These are phyloP conservation scores for Harmothoe impar DNA, from an alignment of 2,888 invertebrate species.

Conservation along the genomic window DNA sequence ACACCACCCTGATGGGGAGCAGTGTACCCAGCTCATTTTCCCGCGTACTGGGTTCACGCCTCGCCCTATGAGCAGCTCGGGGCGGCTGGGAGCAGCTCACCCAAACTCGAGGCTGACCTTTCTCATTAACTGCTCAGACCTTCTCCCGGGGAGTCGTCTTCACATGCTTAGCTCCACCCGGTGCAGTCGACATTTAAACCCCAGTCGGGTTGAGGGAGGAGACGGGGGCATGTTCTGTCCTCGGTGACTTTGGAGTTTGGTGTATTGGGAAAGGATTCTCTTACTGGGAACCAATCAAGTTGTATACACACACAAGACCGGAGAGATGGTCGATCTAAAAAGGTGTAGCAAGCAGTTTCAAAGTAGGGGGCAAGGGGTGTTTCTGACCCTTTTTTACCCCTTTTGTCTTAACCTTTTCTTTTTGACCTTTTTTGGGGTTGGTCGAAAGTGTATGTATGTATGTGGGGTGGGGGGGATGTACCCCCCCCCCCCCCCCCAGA, in stretches of 20 bases:
- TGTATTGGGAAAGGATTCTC: conserved; percentile 35
- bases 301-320: too few relatives aligned
- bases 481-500: too few relatives aligned
- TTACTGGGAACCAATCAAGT: background rate
- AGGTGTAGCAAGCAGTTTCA: background rate
- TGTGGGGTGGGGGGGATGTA: too few relatives aligned
- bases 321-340: too few relatives aligned
- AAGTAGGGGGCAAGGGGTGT: too few relatives aligned
- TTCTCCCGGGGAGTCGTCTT: background rate
- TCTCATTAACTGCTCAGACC: conserved; percentile 33
- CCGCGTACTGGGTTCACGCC: conserved; percentile 28
- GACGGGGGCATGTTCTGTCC: background rate
- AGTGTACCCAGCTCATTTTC: conserved; percentile 38
- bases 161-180: background rate
- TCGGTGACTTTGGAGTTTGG: conserved; percentile 35
- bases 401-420: too few relatives aligned
- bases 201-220: background rate
- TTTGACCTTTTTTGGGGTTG: too few relatives aligned
- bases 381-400: too few relatives aligned
- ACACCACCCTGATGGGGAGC: background rate
- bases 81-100: background rate
- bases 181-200: conserved; percentile 40
- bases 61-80: conserved; percentile 20
- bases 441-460: too few relatives aligned
- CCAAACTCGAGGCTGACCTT: conserved; percentile 40